Base-by-base conservation (phyloP, 2,113 vertebrate species). In the Cyanocitta stelleri region DNA sequence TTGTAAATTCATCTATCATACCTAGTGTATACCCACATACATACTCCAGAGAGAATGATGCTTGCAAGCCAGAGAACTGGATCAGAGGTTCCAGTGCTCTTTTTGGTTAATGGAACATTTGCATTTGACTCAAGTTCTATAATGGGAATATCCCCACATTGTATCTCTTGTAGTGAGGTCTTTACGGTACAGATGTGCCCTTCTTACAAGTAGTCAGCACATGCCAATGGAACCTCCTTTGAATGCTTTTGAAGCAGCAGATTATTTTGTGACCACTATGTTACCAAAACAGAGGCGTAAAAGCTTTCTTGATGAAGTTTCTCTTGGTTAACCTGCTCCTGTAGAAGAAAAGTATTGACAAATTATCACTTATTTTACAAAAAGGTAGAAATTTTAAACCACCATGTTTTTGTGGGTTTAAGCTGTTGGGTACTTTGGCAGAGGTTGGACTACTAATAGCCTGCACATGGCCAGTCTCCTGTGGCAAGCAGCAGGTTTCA, bases 1-100 rank as follows among this genome's bases (percentile, higher is more conserved):
- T 7, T 85, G 41, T 76, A 21, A 51, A 27, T 72, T 29, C 11
- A 37, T 37, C 23, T 58, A 0, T 72, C 30, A 2, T 8, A 26
- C 20, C 23, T 33, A 5, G 6, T 6, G 8, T 62, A 4, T 46
- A 54, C 73, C 16, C 55, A 58, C 0, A 0, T 4, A 15, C 1
- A 2, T 18, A 7, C 15, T 59, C 23, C 13, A 61, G 56, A 59
- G 15, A 73, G 30, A 9, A 29, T 2, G 29, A n/a, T 71, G 52
- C 49, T 61, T 78, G 80, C 11, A 48, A 72, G 54, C 44, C 62
- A 79, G 54, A 62, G 46, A 41, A 51, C 2, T 6, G 33, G 30
- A 48, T 74, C 52, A 37, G 43, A 48, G 66, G 19, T 89, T 59
- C 37, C 54, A 80, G 23, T 29, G 66, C 52, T 72, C 27, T 0